Conservation (phyloP, 1,140 invertebrate species). For the Drosophila ironensis region DNA sequence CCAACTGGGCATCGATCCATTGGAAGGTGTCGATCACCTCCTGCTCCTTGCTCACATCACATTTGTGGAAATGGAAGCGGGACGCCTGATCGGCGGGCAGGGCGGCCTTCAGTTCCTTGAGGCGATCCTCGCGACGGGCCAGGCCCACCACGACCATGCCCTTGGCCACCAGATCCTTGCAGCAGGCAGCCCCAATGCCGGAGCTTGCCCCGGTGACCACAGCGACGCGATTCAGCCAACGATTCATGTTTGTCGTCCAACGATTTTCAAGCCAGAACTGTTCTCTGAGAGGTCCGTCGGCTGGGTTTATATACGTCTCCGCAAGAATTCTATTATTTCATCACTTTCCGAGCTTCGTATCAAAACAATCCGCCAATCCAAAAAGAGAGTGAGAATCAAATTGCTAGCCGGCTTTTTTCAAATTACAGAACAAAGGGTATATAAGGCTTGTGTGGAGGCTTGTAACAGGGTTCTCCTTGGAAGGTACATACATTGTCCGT, state of each 20-base stretch:
- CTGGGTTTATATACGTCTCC: background rate
- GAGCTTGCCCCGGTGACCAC: conserved; percentile 82
- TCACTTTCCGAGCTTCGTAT: no score
- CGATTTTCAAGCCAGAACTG: background rate
- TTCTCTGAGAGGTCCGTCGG: background rate
- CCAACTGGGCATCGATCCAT: conserved; percentile 85
- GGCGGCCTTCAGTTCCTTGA: conserved; percentile 70
- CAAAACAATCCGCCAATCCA: no score
- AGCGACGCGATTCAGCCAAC: conserved; percentile 71
- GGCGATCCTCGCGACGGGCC: conserved; percentile 85
- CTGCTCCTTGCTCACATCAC: conserved; percentile 86
- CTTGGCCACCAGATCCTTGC: conserved; percentile 81
- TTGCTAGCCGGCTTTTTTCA: no score
- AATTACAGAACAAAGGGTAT: no score
- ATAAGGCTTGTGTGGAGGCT: no score
- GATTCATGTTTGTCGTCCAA: conserved; percentile 48
- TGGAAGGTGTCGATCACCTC: conserved; percentile 86
- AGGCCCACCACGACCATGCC: conserved; percentile 87
- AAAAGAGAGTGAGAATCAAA: no score
- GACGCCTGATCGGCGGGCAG: conserved; percentile 61
- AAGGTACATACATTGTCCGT: no score
- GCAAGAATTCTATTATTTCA: no score
- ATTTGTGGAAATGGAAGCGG: conserved; percentile 82
- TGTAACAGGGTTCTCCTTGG: no score
- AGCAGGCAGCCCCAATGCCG: conserved; percentile 84